These are phyloP conservation scores for Megaptera novaeangliae DNA, from an alignment of 2,113 vertebrate genomes.

Conservation along the genomic window DNA sequence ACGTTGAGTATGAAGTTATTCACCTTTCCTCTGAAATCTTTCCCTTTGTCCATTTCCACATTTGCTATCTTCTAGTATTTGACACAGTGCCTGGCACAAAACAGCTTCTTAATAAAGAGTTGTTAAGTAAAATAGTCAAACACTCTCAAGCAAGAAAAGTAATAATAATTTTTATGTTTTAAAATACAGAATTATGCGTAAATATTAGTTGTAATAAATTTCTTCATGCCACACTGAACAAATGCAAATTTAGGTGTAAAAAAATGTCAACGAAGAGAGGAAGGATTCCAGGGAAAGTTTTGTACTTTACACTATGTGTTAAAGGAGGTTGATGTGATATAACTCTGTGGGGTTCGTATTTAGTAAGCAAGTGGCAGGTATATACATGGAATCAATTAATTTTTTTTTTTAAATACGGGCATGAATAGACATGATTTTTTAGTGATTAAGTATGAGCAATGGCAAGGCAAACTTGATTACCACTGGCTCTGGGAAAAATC, in stretches of 20 bases:
- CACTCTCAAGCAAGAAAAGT: not conserved
- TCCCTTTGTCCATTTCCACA: not conserved
- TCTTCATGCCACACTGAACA: not conserved
- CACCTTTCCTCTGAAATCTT: not conserved
- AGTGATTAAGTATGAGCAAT: not conserved
- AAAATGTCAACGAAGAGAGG: not conserved
- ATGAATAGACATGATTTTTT: not conserved
- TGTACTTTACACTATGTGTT: rapidly evolving
- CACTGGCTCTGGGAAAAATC: not conserved
- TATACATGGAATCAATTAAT: not conserved
- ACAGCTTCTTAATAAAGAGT: not conserved
- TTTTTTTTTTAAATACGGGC: not conserved
- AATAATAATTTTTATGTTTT: not conserved
- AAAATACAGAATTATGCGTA: not conserved
- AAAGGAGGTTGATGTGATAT: not conserved
- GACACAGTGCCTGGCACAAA: not conserved
- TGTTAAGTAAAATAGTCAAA: not conserved
- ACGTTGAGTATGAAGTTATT: not conserved
- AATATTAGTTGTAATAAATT: not conserved
- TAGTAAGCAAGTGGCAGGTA: not conserved
- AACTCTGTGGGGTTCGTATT: not conserved
- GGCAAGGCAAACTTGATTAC: not conserved
- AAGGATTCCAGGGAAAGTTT: not conserved
- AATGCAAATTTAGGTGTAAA: not conserved
- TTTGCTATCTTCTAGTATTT: not conserved